Conservation (phyloP, 2,113 vertebrate genomes). For the Monopterus albus region DNA sequence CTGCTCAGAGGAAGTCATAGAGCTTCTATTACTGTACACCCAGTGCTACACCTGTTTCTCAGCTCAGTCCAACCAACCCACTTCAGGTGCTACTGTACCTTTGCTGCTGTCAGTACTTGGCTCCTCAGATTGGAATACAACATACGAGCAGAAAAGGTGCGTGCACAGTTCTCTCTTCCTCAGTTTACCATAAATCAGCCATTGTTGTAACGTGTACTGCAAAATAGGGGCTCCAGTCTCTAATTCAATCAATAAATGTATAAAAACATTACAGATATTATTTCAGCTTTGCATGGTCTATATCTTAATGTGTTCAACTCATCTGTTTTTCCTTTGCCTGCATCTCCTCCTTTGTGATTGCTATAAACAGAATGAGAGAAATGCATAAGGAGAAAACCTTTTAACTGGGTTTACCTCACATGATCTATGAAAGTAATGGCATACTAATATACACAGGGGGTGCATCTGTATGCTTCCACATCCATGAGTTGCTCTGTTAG, state of each 20-base stretch:
- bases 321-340: conserved; percentile 12
- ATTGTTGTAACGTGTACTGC: too few relatives aligned
- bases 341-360: not conserved
- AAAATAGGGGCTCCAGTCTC: too few relatives aligned
- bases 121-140: conserved; percentile 17
- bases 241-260: too few relatives aligned
- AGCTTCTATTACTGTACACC: not conserved
- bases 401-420: conserved; percentile 37
- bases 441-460: not conserved
- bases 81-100: conserved; percentile 3
- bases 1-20: not conserved
- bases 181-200: too few relatives aligned
- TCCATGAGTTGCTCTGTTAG: conserved; percentile 8
- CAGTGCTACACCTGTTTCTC: conserved; percentile 61
- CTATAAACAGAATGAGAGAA: conserved; percentile 37
- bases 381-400: conserved; percentile 40
- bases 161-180: not conserved
- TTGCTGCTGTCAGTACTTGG: not conserved
- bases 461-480: conserved; percentile 10
- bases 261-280: too few relatives aligned
- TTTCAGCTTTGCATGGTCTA: too few relatives aligned
- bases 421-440: conserved; percentile 30
- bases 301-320: too few relatives aligned
- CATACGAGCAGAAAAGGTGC: not conserved
- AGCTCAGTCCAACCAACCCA: conserved; percentile 37